These are phyloP conservation scores for Nanorana parkeri DNA, from an alignment of 2,113 vertebrate species.

Conservation along the genomic window DNA sequence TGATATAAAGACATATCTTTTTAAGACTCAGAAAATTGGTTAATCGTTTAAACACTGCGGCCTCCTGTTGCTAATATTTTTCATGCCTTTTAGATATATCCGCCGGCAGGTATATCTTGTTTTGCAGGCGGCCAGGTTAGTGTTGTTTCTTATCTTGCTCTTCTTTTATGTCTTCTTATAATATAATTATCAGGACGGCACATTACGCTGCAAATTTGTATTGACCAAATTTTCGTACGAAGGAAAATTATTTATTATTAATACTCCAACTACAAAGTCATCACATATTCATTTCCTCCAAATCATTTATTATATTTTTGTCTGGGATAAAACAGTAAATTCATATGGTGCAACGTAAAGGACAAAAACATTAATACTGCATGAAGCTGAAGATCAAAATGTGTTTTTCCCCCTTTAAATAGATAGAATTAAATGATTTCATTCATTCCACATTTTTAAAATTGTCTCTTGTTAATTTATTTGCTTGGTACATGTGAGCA, in stretches of 20 bases:
- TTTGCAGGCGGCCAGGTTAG: conserved; percentile 50
- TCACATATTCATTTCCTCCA: conserved; percentile 33
- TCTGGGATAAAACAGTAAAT: background rate
- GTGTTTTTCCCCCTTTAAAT: too few species aligned
- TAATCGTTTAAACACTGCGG: conserved; percentile 50
- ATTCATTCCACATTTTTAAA: too few species aligned
- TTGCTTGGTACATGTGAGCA: too few species aligned
- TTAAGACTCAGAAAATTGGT: conserved; percentile 46
- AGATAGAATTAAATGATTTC: too few species aligned
- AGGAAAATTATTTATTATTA: conserved; percentile 37
- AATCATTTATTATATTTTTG: conserved; percentile 1
- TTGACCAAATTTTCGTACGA: conserved; percentile 23
- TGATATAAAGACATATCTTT: conserved; percentile 47
- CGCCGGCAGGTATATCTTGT: conserved; percentile 56
- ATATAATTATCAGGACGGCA: conserved; percentile 47
- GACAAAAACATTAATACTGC: too few species aligned
- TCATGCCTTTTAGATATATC: conserved; percentile 49
- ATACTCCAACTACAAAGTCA: conserved; percentile 25
- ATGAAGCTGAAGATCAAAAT: too few species aligned
- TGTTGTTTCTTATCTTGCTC: conserved; percentile 36
- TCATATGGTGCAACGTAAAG: too few species aligned
- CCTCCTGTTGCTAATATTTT: conserved; percentile 54
- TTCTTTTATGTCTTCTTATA: conserved; percentile 49
- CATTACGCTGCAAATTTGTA: conserved; percentile 40
- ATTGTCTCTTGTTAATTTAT: too few species aligned